Conservation (phyloP, 2,888 invertebrate genomes). For the Psylliodes chrysocephalus region DNA sequence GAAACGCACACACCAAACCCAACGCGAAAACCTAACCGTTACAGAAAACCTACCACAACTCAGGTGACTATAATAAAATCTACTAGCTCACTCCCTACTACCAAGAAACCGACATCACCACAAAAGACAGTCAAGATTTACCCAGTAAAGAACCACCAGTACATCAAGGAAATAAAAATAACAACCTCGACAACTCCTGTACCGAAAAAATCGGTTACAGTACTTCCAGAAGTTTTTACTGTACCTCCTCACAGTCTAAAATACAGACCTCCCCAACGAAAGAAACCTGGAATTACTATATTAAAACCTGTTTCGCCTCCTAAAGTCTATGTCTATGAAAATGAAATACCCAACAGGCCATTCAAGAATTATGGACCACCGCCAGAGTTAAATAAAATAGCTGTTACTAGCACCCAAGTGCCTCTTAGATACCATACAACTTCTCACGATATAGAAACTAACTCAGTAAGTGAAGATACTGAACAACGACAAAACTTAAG, state of each 20-base stretch:
- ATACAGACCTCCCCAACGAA: constrained; percentile 31
- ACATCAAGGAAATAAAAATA: constrained; percentile 50
- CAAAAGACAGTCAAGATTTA: constrained; percentile 48
- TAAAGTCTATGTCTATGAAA: constrained; percentile 59
- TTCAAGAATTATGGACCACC: constrained; percentile 53
- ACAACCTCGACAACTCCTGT: constrained; percentile 57
- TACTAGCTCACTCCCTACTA: constrained; percentile 57
- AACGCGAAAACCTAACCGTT: constrained; percentile 40
- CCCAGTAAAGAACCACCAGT: constrained; percentile 46
- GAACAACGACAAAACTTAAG: constrained; percentile 50
- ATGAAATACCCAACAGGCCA: constrained; percentile 65
- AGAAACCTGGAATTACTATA: constrained; percentile 57
- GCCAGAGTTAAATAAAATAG: constrained; percentile 48
- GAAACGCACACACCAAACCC: constrained; percentile 59
- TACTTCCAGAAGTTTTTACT: constrained; percentile 57
- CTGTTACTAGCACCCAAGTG: constrained; percentile 70
- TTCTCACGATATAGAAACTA: constrained; percentile 67
- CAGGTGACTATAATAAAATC: constrained; percentile 39
- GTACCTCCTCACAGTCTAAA: constrained; percentile 36
- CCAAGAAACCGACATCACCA: constrained; percentile 59
- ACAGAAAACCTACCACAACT: constrained; percentile 44
- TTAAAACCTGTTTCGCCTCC: constrained; percentile 58
- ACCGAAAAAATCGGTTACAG: constrained; percentile 60
- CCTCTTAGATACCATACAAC: constrained; percentile 73
- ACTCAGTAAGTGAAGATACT: constrained; percentile 63